phyloP scores from a whole-genome alignment of 1,140 invertebrate genomes.

The Oncopodura yosiiana region DNA sequence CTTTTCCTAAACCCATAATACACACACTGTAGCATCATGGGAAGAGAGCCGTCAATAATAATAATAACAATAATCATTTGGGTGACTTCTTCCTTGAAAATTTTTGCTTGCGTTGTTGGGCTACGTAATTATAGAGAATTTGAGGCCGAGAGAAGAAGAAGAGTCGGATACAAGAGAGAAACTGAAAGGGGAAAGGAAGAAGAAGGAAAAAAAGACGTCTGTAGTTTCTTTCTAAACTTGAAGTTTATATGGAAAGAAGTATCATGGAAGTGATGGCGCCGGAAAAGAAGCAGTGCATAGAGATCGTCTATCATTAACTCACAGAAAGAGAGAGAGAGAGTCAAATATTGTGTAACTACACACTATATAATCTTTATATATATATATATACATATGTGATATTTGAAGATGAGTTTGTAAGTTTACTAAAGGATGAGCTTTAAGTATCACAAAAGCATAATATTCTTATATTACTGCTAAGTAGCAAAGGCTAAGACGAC shows the following conservation, averaged over 20 bases:
- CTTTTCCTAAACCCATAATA: no score
- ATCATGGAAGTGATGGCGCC: slow-evolving; percentile 27
- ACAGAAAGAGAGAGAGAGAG: background rate
- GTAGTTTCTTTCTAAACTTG: no score
- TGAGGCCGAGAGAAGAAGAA: slow-evolving; percentile 2
- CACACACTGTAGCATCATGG: no score
- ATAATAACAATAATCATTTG: slow-evolving; percentile 36
- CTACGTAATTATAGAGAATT: slow-evolving; percentile 11
- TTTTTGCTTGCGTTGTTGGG: slow-evolving; percentile 20
- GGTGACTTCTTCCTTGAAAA: slow-evolving; percentile 35
- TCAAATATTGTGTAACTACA: background rate
- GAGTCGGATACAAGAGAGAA: slow-evolving; percentile 9
- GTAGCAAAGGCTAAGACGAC: background rate
- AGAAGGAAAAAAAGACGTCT: no score
- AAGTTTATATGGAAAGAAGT: no score
- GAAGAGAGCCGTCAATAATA: slow-evolving; percentile 28
- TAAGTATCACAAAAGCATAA: no score
- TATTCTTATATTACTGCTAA: no score
- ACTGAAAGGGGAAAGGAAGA: slow-evolving; percentile 11
- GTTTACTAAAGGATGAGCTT: no score
- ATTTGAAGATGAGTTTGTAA: background rate
- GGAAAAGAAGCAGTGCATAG: slow-evolving; percentile 15
- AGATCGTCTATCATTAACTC: slow-evolving; percentile 30
- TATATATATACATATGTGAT: background rate
- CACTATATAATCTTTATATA: background rate